Evolutionary conservation across 2,797 vertebrate genomes (phyloP), one percentile per base, ranked within the genome.

Genomic region (Gambusia yucatana): DNA sequence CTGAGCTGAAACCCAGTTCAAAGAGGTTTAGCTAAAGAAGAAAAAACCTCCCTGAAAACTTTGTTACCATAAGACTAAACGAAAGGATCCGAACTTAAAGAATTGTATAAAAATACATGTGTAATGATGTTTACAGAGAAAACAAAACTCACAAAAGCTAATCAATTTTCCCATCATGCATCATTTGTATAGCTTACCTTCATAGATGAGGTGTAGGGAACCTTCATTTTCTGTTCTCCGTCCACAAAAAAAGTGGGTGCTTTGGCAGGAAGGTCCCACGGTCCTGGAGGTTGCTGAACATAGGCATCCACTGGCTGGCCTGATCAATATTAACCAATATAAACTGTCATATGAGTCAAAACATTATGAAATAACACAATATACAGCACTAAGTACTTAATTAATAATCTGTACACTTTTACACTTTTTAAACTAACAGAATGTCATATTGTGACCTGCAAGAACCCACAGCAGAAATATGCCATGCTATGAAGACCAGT

Each of bases 201-300:
- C 65, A 95, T 6, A 30, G 95, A 96, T 44, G 96, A 96, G 3
- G 96, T 96, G 82, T 94, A 92, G 4, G 96, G 96, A 81, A 96
- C 96, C 85, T 81, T 95, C 46, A 96, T 87, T 22, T 65, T 39
- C 77, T 96, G 89, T 74, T 88, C 89, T 22, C 28, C 50, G 1
- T 96, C 88, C 48, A 89, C 4, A 78, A 96, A 96, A 69, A 94
- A 93, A 71, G 0, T 82, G 0, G 95, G 92, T 1, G 78, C 0
- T 83, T 92, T 84, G 25, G 92, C 91, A 69, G 89, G 59, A 81
- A 96, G 75, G 11, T 94, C 90, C 96, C 96, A 96, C 0, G 95
- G 95, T 6, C 94, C 94, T 57, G 95, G 95, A 57, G 94, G 90
- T 17, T 82, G 59, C 39, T 96, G 96, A 59, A 84, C 5, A 43